Evolutionary conservation across 2,113 vertebrate genomes (phyloP), one percentile per base, ranked within the genome.

Genomic region (Grallaria varia): DNA sequence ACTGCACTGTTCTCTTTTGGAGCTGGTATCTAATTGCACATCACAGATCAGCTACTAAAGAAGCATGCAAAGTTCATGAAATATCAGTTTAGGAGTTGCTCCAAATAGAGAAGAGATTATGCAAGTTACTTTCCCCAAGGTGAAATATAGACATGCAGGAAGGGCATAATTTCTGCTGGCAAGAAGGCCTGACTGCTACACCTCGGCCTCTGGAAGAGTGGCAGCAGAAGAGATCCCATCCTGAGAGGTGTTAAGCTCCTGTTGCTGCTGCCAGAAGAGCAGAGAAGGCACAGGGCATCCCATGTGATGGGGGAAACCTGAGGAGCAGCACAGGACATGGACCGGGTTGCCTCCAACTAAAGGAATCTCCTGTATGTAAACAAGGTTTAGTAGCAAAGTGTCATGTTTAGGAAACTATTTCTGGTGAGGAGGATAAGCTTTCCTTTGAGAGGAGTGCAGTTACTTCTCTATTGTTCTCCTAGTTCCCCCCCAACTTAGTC

Each of bases 301-400:
- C 64, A 53, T 37, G 89, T 81, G 83, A 86, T 15, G 4, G 0
- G 39, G 63, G 63, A 20, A 83, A 71, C 39, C 20, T 24, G 59
- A 92, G 68, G 72, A 88, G 50, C 67, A 73, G 45, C 53, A 35
- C 66, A 77, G 85, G 63, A 83, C 59, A 47, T 1, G 18, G 39
- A 82, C 28, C 0, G 2, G 19, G 28, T 2, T 59, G 68, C 79
- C 84, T 84, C 68, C 69, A 89, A 49, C 8, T 19, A 10, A 35
- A 94, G 52, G 84, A 85, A 90, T 89, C 87, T 82, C 33, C 71
- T 74, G 49, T 50, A 69, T 75, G 75, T 82, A 89, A 96, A 87
- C 62, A 67, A 78, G 42, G 44, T 72, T 74, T 67, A 13, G 60
- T 8, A 81, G 80, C 84, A 30, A 74, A 92, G 35, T 24, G 22